phyloP scores from a whole-genome alignment of 2,797 vertebrate genomes.

The Hydrolagus colliei region DNA sequence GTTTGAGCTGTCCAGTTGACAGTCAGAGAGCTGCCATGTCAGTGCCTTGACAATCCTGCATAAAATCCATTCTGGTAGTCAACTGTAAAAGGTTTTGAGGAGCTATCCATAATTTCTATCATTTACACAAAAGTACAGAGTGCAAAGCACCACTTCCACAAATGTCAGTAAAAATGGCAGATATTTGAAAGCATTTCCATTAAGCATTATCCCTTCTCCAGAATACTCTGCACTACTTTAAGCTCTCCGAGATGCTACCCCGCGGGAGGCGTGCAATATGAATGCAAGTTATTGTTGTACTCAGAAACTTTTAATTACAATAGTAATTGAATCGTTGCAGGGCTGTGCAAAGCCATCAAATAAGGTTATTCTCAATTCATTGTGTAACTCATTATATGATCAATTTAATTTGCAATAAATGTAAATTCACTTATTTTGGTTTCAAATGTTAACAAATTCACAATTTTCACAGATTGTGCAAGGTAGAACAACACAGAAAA shows the following conservation, averaged over 20 bases:
- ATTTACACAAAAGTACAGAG: not conserved
- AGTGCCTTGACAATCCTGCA: not conserved
- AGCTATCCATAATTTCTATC: not conserved
- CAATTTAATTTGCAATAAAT: not conserved
- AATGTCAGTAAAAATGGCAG: not conserved
- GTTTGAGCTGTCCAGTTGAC: not conserved
- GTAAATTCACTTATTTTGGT: no score
- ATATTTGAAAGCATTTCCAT: not conserved
- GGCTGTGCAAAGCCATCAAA: not conserved
- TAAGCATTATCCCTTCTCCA: not conserved
- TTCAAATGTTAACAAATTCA: no score
- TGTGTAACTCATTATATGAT: slow-evolving; percentile 17
- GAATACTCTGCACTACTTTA: not conserved
- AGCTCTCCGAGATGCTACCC: no score
- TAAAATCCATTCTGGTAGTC: no score
- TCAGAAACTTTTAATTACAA: not conserved
- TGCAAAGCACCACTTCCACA: not conserved
- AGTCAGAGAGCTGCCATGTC: not conserved
- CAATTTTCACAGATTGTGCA: no score
- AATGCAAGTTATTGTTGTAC: no score
- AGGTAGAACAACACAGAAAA: no score
- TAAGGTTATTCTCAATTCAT: not conserved
- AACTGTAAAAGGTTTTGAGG: not conserved
- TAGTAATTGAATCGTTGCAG: not conserved
- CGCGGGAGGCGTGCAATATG: no score